Base-by-base conservation (phyloP, 2,888 invertebrate species). In the Pyrocoelia pectoralis region DNA sequence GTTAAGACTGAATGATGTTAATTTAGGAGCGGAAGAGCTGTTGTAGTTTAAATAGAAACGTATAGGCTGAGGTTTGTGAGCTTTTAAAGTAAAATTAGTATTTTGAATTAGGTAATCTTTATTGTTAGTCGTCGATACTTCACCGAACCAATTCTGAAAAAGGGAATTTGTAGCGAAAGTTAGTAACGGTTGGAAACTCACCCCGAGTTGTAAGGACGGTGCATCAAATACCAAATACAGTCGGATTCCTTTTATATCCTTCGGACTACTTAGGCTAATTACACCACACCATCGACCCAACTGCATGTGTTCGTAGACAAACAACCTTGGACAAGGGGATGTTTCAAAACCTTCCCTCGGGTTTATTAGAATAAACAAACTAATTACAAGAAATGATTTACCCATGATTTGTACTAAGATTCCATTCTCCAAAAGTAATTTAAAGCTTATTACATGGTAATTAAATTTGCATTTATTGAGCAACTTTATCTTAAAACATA, bases 21-120 rank as follows among this genome's bases (percentile, higher is more conserved):
- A 79, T 82, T 0, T 88, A 87, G 0, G 83, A 76, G 18, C 80
- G 80, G 54, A 79, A 81, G 1, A 81, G 71, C 0, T 78, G 70
- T 86, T 84, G 77, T 86, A 87, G 61, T 85, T 86, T 0, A 88
- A 86, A 77, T 87, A 88, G 77, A 89, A 86, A 1, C 86, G 79
- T 8, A 88, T 83, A 0, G 84, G 77, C 1, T 84, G 80, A 0
- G 86, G 84, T 0, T 85, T 84, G 0, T 86, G 86, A 0, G 87
- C 85, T 58, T 83, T 83, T 24, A 89, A 80, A 66, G 82, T 83
- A 80, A 85, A 85, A 1, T 83, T 83, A 0, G 83, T 81, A 70
- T 86, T 85, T 66, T 84, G 83, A 28, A 87, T 82, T 66, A 85
- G 84, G 73, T 84, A 87, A 64, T 84, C 83, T n/a, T 12, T 54